Base-by-base conservation (phyloP, 2,113 vertebrate species). In the Malurus elegans region DNA sequence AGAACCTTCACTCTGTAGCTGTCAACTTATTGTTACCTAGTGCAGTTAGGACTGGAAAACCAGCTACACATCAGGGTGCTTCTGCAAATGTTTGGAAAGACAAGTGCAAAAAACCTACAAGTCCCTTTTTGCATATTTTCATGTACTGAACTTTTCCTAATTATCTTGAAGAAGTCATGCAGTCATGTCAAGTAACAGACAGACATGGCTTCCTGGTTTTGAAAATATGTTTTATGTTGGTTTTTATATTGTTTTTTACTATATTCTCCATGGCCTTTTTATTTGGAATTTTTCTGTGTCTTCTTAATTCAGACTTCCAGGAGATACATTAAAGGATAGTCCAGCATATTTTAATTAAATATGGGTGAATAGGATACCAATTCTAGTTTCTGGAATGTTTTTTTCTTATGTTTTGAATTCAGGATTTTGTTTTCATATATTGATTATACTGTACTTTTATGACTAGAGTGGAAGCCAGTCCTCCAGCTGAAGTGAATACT, bases 381-480 rank as follows among this genome's bases (percentile, higher is more conserved):
- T 62, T 67, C 31, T 44, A 26, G 12, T 76, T 92, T 82, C 29
- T 90, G 64, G n/a, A 79, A 86, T 88, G 40, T 11, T 91, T 58
- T 76, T 76, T 74, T 58, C 36, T 66, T 6, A 58, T 64, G 31
- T 50, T 93, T 82, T 86, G 12, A 92, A 24, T 76, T 92, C 32
- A 79, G 34, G 14, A 17, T 76, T 94, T 88, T 82, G 25, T 57
- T 76, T 81, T 47, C 54, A n/a, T 61, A 20, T 95, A 29, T 75
- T 96, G 57, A 87, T 90, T 34, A 19, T 28, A 15, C 9, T 78
- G 71, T 97, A 14, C 42, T 89, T 90, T 60, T 97, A 69, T 94
- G 36, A 86, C 61, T 97, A 99, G 99, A 57, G 97, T 98, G 98
- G 99, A 99, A 95, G 97, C 97, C 87, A 98, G 97, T 92, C 96